Base-by-base conservation (phyloP, 2,888 invertebrate species). In the Schizotus pectinicornis region DNA sequence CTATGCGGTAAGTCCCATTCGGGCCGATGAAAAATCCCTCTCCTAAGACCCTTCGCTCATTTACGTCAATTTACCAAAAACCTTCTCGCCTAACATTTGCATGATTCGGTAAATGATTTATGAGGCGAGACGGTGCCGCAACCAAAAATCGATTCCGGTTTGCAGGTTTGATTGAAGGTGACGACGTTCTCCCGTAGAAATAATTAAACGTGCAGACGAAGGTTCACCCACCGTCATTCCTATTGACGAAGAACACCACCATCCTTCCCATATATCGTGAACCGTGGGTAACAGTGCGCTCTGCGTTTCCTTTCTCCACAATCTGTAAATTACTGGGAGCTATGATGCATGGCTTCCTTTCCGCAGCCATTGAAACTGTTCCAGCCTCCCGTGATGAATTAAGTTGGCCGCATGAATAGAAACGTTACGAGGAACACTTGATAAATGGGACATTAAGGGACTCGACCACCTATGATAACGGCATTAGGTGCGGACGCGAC, bases 311-410 rank as follows among this genome's bases (percentile, higher is more conserved):
- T 54, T 59, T 54, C 59, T 49, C 43, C 48, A 49, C 51, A 59
- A 63, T 64, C 61, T 56, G 60, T 66, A 58, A 67, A 68, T 66
- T 65, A 66, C 61, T 61, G 57, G 51, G 52, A 53, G 57, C 54
- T 56, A 52, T 67, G 67, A 67, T 63, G 64, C 63, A 69, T 60
- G 42, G 65, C 53, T 66, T 67, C 65, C 65, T 63, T 65, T 66
- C 64, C 62, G 56, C 65, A 62, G 42, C 63, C 63, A 62, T 64
- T 64, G 64, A 68, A 65, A 67, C 60, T 59, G 62, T 61, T 62
- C 61, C 62, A 55, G 64, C 63, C 59, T 61, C 55, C 59, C 57
- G 61, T 66, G 65, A 67, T 66, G 67, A 65, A 68, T 66, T 61
- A 63, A 65, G 64, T 61, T 54, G 54, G 56, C 49, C 50, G 59